These are phyloP conservation scores for Thelaira solivaga DNA, from an alignment of 2,888 invertebrate genomes.

Conservation along the genomic window DNA sequence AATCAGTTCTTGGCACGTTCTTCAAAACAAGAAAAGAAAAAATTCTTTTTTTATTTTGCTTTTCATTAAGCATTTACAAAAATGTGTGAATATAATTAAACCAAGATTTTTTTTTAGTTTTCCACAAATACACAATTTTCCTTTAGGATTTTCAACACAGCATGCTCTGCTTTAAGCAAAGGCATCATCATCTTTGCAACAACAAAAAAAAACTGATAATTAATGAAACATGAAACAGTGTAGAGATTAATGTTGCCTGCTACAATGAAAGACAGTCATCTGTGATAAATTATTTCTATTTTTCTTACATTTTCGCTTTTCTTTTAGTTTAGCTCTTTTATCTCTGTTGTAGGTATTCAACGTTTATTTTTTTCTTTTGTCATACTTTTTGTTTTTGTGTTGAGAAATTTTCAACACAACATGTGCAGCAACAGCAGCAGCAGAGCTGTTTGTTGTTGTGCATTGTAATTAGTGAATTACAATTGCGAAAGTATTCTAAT, in stretches of 20 bases:
- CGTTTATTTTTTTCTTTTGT: too few relatives aligned
- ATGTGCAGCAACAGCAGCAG: not conserved
- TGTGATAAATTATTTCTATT: constrained; percentile 53
- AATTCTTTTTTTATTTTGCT: constrained; percentile 12
- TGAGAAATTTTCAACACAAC: not conserved
- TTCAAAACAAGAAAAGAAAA: constrained; percentile 27
- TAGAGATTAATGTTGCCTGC: constrained; percentile 53
- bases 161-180: not conserved
- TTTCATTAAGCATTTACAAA: constrained; percentile 35
- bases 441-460: not conserved
- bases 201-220: constrained; percentile 41
- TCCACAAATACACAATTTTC: constrained; percentile 22
- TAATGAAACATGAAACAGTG: constrained; percentile 58
- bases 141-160: constrained; percentile 28
- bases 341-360: too few relatives aligned
- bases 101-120: constrained; percentile 17
- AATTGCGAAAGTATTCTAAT: constrained; percentile 44
- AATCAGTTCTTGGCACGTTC: constrained; percentile 60
- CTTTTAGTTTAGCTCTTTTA: constrained; percentile 5
- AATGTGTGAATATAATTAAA: constrained; percentile 34
- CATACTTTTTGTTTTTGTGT: too few relatives aligned
- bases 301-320: not conserved
- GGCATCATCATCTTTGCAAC: not conserved
- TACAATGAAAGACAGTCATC: constrained; percentile 49
- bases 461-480: constrained; percentile 53